Evolutionary conservation across 2,888 invertebrate genomes (phyloP).

Genomic region (Phyllotreta striolata): DNA sequence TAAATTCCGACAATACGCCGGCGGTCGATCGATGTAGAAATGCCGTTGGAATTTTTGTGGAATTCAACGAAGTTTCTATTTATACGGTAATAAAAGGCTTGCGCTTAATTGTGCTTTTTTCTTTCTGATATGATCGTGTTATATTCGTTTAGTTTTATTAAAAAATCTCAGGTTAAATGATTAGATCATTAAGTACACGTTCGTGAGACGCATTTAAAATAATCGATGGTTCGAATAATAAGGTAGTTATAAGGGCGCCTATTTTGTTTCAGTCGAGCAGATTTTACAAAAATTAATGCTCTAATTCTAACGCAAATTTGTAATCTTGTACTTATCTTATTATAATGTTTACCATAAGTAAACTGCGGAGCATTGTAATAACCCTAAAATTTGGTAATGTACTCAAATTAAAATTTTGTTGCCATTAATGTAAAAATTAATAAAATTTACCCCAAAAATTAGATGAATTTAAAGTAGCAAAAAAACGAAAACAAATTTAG

Average conservation of each 20-base stretch:
- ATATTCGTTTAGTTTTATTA: conserved; percentile 30
- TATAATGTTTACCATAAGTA: too few species aligned
- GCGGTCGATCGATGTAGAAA: conserved; percentile 10
- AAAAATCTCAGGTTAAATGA: conserved; percentile 33
- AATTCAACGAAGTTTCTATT: not conserved
- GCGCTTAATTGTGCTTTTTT: not conserved
- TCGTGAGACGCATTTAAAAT: conserved; percentile 18
- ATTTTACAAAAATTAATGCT: not conserved
- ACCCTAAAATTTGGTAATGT: not conserved
- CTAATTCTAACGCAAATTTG: too few species aligned
- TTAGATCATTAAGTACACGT: conserved; percentile 27
- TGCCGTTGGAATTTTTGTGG: conserved; percentile 3
- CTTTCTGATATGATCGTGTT: conserved; percentile 3
- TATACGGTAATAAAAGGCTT: not conserved
- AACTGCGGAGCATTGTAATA: not conserved
- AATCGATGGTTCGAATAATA: not conserved
- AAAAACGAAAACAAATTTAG: conserved; percentile 26
- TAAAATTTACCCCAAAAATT: conserved; percentile 31
- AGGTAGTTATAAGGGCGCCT: too few species aligned
- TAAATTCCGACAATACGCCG: conserved; percentile 38
- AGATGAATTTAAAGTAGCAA: conserved; percentile 27
- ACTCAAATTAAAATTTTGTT: conserved; percentile 3
- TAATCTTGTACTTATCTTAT: too few species aligned
- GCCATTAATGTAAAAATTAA: conserved; percentile 34
- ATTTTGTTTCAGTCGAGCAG: not conserved